phyloP scores from a whole-genome alignment of 2,888 invertebrate species.

The Amorpha juglandis region DNA sequence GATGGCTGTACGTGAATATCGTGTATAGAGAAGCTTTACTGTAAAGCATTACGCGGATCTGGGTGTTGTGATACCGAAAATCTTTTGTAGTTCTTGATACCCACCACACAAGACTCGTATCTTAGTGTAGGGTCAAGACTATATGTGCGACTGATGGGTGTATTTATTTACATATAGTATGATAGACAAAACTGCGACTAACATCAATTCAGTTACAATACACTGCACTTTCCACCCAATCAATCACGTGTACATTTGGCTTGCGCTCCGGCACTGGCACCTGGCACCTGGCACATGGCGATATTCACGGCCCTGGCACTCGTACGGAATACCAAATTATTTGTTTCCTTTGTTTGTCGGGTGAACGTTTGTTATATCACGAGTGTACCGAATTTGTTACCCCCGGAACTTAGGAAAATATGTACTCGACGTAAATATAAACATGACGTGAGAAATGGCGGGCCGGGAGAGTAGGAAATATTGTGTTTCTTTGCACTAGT shows the following conservation, averaged over 20 bases:
- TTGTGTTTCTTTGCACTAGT: background rate
- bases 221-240: background rate
- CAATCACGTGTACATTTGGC: conserved; percentile 13
- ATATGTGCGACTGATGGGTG: too few relatives aligned
- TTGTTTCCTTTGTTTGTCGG: conserved; percentile 6
- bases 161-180: background rate
- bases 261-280: background rate
- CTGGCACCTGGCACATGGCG: conserved; percentile 1
- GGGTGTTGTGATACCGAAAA: too few relatives aligned
- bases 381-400: conserved; percentile 12
- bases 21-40: too few relatives aligned
- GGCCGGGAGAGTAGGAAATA: background rate
- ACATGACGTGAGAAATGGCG: background rate
- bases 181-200: too few relatives aligned
- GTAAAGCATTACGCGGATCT: too few relatives aligned
- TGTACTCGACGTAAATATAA: conserved; percentile 2
- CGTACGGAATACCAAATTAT: conserved; percentile 7
- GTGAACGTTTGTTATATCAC: background rate
- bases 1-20: too few relatives aligned
- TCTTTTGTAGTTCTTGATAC: too few relatives aligned
- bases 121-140: too few relatives aligned
- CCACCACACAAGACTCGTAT: too few relatives aligned
- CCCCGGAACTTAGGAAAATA: conserved; percentile 10
- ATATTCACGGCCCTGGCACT: background rate
- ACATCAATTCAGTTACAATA: background rate